Base-by-base conservation (phyloP, 2,888 invertebrate species). In the Plagodis dolabraria region DNA sequence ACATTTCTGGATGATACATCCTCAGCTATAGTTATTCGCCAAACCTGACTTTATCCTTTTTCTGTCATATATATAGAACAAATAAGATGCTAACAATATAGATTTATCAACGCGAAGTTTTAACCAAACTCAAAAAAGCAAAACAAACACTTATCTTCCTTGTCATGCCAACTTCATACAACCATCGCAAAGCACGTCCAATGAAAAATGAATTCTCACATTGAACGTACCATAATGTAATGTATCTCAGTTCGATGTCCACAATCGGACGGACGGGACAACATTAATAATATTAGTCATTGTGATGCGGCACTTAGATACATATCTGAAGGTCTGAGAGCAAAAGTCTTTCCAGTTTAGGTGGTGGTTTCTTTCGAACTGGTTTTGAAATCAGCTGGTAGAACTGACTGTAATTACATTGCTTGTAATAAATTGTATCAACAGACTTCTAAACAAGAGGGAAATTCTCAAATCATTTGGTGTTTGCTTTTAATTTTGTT, bases 231-330 rank as follows among this genome's bases (percentile, higher is more conserved):
- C 89, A 88, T 87, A 88, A 87, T 88, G 87, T 83, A 80, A 77
- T 80, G 82, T 86, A 86, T 85, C 83, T 82, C 56, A 53, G 64
- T 67, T 67, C 80, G 72, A 75, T 71, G 78, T 79, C 82, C 83
- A 82, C 83, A 78, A 82, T 79, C 83, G 73, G 77, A 78, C 66
- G 79, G 91, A 90, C 92, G 82, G 82, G 64, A 57, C 69, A 71
- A 87, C 91, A 92, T 92, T 92, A 91, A 92, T 92, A 90, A 88
- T 89, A 86, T 89, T 86, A 69, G 56, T 69, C 67, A 87, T 84
- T 87, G 86, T 86, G 83, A 81, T 74, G 76, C 75, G 82, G 58
- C 38, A 43, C 53, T 56, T 55, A 79, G 85, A 85, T 84, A 81
- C 73, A 74, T 74, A 86, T 86, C 84, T 75, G 59, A 40, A 50